A percentile compares a stretch with the other conserved stretches of the same genome.
phyloP scores from a whole-genome alignment of 1,140 invertebrate species.

The Spodoptera litura region DNA sequence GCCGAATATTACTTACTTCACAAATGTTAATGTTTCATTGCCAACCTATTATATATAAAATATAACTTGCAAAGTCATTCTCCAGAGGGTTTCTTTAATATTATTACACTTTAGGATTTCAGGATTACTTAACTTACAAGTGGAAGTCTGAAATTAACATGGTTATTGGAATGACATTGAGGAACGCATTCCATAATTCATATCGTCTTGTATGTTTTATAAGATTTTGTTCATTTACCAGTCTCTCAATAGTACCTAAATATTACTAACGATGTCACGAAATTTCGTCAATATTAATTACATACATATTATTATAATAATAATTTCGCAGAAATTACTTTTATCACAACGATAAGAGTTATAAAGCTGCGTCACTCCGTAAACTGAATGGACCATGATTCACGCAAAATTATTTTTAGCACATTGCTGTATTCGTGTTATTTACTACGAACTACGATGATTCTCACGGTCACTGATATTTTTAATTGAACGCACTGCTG shows the following conservation, averaged over 20 bases:
- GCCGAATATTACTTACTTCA: constrained; percentile 23
- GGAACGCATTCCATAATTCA: too few relatives aligned
- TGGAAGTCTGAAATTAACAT: too few relatives aligned
- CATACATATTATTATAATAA: constrained; percentile 1
- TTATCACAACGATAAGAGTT: constrained; percentile 63
- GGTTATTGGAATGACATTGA: too few relatives aligned
- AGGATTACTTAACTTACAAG: too few relatives aligned
- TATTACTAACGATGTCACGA: background rate
- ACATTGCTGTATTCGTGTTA: constrained; percentile 69
- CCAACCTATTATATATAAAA: background rate
- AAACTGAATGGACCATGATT: constrained; percentile 76
- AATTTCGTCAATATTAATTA: constrained; percentile 36
- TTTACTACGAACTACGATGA: constrained; percentile 79
- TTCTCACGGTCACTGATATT: constrained; percentile 64
- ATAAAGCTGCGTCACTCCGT: constrained; percentile 69
- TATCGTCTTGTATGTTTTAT: background rate
- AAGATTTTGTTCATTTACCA: background rate
- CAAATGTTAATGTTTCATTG: constrained; percentile 3
- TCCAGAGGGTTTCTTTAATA: too few relatives aligned
- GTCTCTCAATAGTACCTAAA: background rate
- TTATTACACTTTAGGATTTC: too few relatives aligned
- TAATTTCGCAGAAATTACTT: constrained; percentile 67
- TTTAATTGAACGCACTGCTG: constrained; percentile 52
- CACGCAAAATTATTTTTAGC: constrained; percentile 78
- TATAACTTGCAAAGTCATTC: too few relatives aligned